A percentile compares a stretch with the other conserved stretches of the same genome.
Evolutionary conservation across 2,113 vertebrate genomes (phyloP).

Genomic region (human): GRCh38 chr1:235809501-235810000

Average conservation of each 20-base stretch:
- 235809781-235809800: constrained; percentile 89
- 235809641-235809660: constrained; percentile 88
- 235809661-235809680: constrained; percentile 87
- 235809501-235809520: constrained; percentile 97
- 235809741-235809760: constrained; percentile 93
- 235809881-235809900: constrained; percentile 86
- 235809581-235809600: constrained; percentile 92
- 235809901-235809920: constrained; percentile 78
- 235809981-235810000: constrained; percentile 92
- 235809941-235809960: constrained; percentile 94
- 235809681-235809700: constrained; percentile 87
- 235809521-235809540: constrained; percentile 94
- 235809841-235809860: constrained; percentile 96
- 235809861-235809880: constrained; percentile 94
- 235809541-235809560: constrained; percentile 95
- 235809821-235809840: constrained; percentile 93
- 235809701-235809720: constrained; percentile 88
- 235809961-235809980: constrained; percentile 91
- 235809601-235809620: constrained; percentile 94
- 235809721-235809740: constrained; percentile 92
- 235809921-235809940: constrained; percentile 92
- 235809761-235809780: constrained; percentile 91
- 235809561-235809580: constrained; percentile 93
- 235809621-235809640: constrained; percentile 89
- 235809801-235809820: constrained; percentile 93